A percentile compares a stretch with the other conserved stretches of the same genome.
These are phyloP conservation scores for Gibbula magus DNA, from an alignment of 2,888 invertebrate species.

Conservation along the genomic window DNA sequence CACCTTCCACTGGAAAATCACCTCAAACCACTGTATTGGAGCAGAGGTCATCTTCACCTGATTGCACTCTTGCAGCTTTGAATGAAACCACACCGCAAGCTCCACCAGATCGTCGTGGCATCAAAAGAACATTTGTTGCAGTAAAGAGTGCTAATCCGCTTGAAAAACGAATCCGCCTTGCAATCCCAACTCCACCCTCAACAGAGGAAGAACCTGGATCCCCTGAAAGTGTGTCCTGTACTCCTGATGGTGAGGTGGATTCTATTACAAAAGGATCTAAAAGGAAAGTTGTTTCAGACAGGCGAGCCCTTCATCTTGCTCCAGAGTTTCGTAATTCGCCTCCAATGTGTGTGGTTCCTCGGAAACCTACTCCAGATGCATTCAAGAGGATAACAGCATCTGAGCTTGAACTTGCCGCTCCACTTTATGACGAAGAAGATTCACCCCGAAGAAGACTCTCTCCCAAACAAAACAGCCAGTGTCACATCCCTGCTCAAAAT, in stretches of 20 bases:
- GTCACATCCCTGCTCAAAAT: not conserved
- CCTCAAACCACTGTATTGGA: conserved; percentile 6
- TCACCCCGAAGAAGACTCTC: not conserved
- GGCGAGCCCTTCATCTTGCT: conserved; percentile 55
- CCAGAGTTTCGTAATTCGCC: conserved; percentile 48
- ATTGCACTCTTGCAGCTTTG: conserved; percentile 33
- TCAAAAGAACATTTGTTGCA: conserved; percentile 37
- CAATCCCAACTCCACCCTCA: conserved; percentile 56
- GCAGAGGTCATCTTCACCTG: conserved; percentile 35
- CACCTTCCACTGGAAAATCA: conserved; percentile 16
- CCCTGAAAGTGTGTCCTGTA: conserved; percentile 24
- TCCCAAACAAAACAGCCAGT: not conserved
- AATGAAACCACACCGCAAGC: conserved; percentile 41
- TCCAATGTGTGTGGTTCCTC: not conserved
- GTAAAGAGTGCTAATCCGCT: conserved; percentile 27
- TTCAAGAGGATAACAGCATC: conserved; percentile 22
- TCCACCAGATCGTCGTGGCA: conserved; percentile 27
- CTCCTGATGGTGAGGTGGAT: conserved; percentile 29
- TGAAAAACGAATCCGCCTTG: conserved; percentile 56
- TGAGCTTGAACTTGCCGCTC: conserved; percentile 34
- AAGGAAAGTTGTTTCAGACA: conserved; percentile 26
- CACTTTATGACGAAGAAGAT: conserved; percentile 29
- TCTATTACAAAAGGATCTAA: conserved; percentile 36
- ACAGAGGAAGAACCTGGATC: conserved; percentile 42
- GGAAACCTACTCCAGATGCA: not conserved